Conservation (phyloP, 2,888 invertebrate genomes). For the Autographa pulchrina region DNA sequence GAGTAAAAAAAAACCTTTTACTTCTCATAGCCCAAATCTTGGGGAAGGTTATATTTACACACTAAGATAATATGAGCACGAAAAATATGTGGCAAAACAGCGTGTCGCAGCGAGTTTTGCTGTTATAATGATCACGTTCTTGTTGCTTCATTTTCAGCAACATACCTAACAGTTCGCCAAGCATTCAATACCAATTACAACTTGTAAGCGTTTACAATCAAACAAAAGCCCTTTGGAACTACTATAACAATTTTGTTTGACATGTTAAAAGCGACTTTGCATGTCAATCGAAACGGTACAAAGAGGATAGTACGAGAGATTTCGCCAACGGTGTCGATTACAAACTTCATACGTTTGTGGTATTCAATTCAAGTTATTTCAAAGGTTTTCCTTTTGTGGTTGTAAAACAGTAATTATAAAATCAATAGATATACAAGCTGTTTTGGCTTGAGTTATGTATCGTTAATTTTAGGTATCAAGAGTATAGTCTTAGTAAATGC, state of each 20-base stretch:
- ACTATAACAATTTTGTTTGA: conserved; percentile 10
- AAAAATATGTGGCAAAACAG: no score
- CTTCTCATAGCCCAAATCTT: no score
- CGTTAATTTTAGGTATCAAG: no score
- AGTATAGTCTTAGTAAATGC: no score
- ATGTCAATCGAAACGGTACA: not conserved
- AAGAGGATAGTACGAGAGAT: not conserved
- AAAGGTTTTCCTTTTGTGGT: not conserved
- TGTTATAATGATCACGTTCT: not conserved
- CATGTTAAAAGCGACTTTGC: conserved; percentile 12
- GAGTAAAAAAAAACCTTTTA: no score
- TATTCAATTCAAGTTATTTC: not conserved
- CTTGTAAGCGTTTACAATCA: conserved; percentile 5
- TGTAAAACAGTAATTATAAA: not conserved
- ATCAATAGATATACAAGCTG: not conserved
- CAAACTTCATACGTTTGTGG: conserved; percentile 3
- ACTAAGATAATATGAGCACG: no score
- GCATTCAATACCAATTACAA: conserved; percentile 12
- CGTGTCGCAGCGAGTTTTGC: not conserved
- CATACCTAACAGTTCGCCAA: not conserved
- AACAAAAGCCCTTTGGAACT: conserved; percentile 7
- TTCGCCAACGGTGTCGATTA: not conserved
- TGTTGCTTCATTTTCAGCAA: not conserved
- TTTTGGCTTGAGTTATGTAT: not conserved
- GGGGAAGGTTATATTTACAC: no score